Conservation (phyloP, 2,113 vertebrate genomes). For the Pipa parva region DNA sequence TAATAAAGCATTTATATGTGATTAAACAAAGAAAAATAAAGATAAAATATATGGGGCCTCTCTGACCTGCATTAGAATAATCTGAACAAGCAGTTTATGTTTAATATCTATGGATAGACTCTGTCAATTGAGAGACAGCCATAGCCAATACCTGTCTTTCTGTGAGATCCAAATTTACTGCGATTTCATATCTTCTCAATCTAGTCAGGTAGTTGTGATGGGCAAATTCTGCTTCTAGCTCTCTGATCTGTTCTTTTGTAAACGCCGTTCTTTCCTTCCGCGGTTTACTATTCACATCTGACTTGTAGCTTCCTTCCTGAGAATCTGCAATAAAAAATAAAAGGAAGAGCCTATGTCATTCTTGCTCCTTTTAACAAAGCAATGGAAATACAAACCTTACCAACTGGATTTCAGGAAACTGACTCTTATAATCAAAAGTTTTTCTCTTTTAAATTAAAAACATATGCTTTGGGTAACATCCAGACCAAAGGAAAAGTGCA, state of each 20-base stretch:
- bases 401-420: background rate
- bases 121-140: too few species aligned
- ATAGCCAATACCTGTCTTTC: conserved; percentile 86
- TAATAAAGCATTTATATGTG: too few species aligned
- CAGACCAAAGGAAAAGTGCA: background rate
- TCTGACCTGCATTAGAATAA: too few species aligned
- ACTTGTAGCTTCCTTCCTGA: conserved; percentile 94
- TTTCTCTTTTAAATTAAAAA: background rate
- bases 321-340: conserved; percentile 77
- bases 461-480: background rate
- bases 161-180: conserved; percentile 95
- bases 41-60: too few species aligned
- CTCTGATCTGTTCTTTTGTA: conserved; percentile 97
- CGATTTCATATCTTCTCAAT: conserved; percentile 94
- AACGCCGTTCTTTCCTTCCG: conserved; percentile 97
- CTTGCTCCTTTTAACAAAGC: background rate
- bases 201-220: conserved; percentile 98
- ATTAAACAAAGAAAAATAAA: too few species aligned
- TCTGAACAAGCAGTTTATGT: too few species aligned
- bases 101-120: too few species aligned
- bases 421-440: too few species aligned
- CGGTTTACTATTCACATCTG: conserved; percentile 93
- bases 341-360: background rate
- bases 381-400: background rate
- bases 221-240: conserved; percentile 96